phyloP scores from a whole-genome alignment of 2,888 invertebrate species.

The Parelbella ahira region DNA sequence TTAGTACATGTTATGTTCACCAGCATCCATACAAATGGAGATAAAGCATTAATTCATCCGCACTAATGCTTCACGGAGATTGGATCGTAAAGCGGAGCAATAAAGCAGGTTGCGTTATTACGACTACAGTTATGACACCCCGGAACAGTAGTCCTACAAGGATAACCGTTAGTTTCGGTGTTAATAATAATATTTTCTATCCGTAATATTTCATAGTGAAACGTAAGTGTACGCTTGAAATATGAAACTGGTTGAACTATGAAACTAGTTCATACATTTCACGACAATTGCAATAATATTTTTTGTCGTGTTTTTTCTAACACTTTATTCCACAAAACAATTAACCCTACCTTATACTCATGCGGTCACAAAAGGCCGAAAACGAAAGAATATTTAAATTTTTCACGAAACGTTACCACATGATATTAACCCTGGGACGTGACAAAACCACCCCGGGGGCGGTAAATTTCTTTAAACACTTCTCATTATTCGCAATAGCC shows the following conservation, averaged over 20 bases:
- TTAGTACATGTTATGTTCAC: too few species aligned
- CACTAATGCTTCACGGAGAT: constrained; percentile 13
- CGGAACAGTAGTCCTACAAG: neutral
- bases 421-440: constrained; percentile 49
- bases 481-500: constrained; percentile 73
- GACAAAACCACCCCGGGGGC: constrained; percentile 49
- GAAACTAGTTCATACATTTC: too few species aligned
- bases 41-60: constrained; percentile 8
- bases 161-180: constrained; percentile 2
- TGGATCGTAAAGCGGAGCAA: constrained; percentile 11
- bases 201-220: too few species aligned
- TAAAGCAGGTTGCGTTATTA: constrained; percentile 14
- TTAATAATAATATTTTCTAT: too few species aligned
- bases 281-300: too few species aligned
- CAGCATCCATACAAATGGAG: too few species aligned
- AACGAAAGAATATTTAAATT: constrained; percentile 24
- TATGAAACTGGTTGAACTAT: too few species aligned
- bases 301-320: too few species aligned
- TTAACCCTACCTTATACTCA: constrained; percentile 3
- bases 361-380: constrained; percentile 4
- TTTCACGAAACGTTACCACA: constrained; percentile 35
- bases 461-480: constrained; percentile 71
- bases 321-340: constrained; percentile 16
- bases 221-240: too few species aligned
- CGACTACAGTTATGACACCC: constrained; percentile 7